Percentiles rank a stretch among this genome's conserved stretches.
These are phyloP conservation scores for Xylota segnis DNA, from an alignment of 2,888 invertebrate genomes.

Conservation along the genomic window DNA sequence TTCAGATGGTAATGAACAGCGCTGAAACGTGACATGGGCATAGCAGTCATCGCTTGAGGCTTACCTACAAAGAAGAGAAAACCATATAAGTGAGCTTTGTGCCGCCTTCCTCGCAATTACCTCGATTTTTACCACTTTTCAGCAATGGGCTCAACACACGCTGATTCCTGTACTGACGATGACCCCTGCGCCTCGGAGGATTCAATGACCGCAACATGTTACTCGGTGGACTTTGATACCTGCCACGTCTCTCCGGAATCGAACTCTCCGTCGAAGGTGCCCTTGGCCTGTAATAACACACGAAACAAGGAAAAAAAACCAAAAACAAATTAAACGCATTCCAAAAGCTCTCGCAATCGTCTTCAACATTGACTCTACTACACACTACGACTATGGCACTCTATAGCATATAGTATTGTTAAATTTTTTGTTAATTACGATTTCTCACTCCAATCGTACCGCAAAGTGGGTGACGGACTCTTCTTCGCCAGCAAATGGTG, in stretches of 20 bases:
- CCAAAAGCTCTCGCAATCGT: slow-evolving; percentile 50
- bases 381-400: slow-evolving; percentile 70
- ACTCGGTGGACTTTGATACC: slow-evolving; percentile 55
- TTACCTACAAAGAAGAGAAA: slow-evolving; percentile 41
- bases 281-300: slow-evolving; percentile 31
- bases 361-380: slow-evolving; percentile 67
- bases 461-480: slow-evolving; percentile 76
- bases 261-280: slow-evolving; percentile 31
- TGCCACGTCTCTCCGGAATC: slow-evolving; percentile 22
- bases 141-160: slow-evolving; percentile 61
- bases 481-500: slow-evolving; percentile 67
- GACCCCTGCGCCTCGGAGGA: slow-evolving; percentile 10
- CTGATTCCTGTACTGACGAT: slow-evolving; percentile 47
- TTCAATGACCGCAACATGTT: slow-evolving; percentile 61
- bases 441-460: slow-evolving; percentile 79
- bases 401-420: slow-evolving; percentile 69
- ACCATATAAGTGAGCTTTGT: slow-evolving; percentile 3
- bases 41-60: slow-evolving; percentile 50
- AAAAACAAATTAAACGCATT: slow-evolving; percentile 27
- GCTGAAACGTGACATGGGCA: slow-evolving; percentile 55
- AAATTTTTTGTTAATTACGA: slow-evolving; percentile 77
- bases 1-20: slow-evolving; percentile 83
- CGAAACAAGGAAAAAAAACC: slow-evolving; percentile 1
- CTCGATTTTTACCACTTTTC: slow-evolving; percentile 63
- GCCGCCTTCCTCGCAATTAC: not conserved